phyloP scores from a whole-genome alignment of 2,113 vertebrate species.

The Calyptommatus sinebrachiatus region DNA sequence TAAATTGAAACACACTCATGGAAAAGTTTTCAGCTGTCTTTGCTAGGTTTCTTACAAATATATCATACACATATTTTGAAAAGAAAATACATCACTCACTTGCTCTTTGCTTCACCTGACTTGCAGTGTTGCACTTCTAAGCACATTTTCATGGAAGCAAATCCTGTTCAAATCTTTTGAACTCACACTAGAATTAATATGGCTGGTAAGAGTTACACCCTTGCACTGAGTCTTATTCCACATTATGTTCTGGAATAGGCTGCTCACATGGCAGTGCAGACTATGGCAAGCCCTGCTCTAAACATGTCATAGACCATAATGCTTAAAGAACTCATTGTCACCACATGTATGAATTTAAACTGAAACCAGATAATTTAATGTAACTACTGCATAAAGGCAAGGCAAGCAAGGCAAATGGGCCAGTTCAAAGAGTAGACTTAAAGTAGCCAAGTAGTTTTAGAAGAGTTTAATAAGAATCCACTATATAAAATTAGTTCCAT shows the following conservation, averaged over 20 bases:
- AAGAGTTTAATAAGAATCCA: neutral
- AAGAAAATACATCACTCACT: conserved; percentile 47
- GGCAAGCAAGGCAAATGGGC: neutral
- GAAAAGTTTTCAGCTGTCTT: conserved; percentile 54
- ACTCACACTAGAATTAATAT: too few species aligned
- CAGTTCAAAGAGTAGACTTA: neutral
- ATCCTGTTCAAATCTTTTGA: neutral
- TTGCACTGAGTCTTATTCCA: too few species aligned
- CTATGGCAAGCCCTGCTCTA: too few species aligned
- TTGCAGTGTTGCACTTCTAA: neutral
- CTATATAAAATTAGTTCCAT: neutral
- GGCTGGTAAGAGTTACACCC: neutral
- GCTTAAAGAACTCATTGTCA: neutral
- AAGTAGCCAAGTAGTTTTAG: neutral
- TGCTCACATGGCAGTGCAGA: too few species aligned
- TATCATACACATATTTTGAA: conserved; percentile 31
- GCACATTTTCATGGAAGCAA: conserved; percentile 1
- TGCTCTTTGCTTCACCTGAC: conserved; percentile 39
- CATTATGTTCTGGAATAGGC: too few species aligned
- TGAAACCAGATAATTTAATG: neutral
- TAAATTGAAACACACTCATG: conserved; percentile 63
- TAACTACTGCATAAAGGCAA: neutral
- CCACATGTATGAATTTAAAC: neutral
- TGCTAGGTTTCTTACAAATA: conserved; percentile 56
- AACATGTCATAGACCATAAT: too few species aligned